phyloP scores from a whole-genome alignment of 1,140 invertebrate species.

The Druon quercuslanigerum region DNA sequence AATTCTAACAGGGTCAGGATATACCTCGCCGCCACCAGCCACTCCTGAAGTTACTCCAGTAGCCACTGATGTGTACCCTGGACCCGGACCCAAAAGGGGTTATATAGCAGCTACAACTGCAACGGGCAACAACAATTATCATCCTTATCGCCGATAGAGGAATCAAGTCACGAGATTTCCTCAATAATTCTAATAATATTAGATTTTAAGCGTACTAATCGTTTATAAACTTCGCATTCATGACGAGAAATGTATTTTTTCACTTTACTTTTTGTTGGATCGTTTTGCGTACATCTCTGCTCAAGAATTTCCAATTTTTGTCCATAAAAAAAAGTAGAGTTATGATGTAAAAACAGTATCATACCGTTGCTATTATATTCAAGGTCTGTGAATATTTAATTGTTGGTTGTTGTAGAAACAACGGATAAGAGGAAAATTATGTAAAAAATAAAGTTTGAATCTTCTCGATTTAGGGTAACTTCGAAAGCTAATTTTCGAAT shows the following conservation, averaged over 20 bases:
- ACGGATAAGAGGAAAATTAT: too few relatives aligned
- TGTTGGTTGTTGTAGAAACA: too few relatives aligned
- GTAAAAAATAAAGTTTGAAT: too few relatives aligned
- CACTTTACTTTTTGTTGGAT: neutral
- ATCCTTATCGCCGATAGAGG: slow-evolving; percentile 70
- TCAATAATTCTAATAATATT: slow-evolving; percentile 22
- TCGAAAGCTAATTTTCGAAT: too few relatives aligned
- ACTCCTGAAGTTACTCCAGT: slow-evolving; percentile 59
- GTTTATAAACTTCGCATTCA: neutral
- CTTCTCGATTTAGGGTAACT: too few relatives aligned
- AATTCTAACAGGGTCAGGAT: slow-evolving; percentile 67
- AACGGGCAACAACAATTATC: slow-evolving; percentile 63
- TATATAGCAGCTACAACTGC: slow-evolving; percentile 44
- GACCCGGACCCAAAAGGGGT: slow-evolving; percentile 62
- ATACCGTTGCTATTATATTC: too few relatives aligned
- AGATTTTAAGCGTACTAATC: neutral
- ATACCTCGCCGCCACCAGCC: slow-evolving; percentile 44
- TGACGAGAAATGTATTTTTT: slow-evolving; percentile 35
- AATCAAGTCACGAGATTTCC: slow-evolving; percentile 17
- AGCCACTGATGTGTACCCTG: slow-evolving; percentile 56
- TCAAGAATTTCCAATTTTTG: neutral
- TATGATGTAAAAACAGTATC: too few relatives aligned
- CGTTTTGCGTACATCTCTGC: neutral
- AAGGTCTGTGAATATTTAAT: too few relatives aligned
- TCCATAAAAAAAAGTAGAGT: too few relatives aligned